These are phyloP conservation scores for Tubulanus polymorphus DNA, from an alignment of 2,888 invertebrate species.

Conservation along the genomic window DNA sequence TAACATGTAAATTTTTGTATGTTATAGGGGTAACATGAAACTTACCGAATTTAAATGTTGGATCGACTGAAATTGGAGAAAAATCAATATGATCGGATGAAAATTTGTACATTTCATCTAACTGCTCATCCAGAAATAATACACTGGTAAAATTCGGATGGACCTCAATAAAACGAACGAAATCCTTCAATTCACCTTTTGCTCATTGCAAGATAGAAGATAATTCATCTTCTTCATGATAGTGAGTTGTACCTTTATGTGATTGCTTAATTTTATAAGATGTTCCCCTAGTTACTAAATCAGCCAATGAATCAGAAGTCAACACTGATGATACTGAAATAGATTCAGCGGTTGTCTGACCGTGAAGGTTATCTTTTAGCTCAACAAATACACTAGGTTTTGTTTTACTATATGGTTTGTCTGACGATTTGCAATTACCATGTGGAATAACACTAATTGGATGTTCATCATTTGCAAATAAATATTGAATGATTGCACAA, in stretches of 20 bases:
- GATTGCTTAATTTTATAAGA: not conserved
- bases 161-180: not conserved
- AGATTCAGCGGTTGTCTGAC: not conserved
- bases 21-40: slow-evolving; percentile 1
- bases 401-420: not conserved
- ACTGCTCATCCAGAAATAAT: not conserved
- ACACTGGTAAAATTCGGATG: not conserved
- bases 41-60: not conserved
- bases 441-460: not conserved
- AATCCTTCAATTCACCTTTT: not conserved
- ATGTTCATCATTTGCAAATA: not conserved
- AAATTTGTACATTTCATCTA: not conserved
- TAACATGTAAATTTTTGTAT: not conserved
- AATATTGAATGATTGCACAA: not conserved
- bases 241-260: not conserved
- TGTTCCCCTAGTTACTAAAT: not conserved
- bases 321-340: not conserved
- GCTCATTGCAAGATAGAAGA: not conserved
- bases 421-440: not conserved
- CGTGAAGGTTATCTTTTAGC: not conserved
- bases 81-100: not conserved
- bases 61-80: not conserved
- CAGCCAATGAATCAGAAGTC: not conserved
- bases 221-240: not conserved
- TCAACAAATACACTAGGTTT: not conserved